phyloP scores from a whole-genome alignment of 2,113 vertebrate species.

The Zeus faber region DNA sequence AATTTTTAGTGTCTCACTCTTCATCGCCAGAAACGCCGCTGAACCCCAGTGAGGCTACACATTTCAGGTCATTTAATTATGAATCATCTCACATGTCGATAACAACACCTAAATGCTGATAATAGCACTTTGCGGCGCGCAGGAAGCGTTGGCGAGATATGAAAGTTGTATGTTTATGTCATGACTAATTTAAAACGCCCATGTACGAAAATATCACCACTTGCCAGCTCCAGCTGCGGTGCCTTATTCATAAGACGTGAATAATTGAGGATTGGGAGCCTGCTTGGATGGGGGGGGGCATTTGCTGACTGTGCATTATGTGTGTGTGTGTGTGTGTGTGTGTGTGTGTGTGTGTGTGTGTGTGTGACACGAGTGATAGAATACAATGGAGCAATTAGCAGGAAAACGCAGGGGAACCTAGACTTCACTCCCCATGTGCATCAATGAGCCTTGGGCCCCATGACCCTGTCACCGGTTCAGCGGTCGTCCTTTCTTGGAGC shows the following conservation, averaged over 20 bases:
- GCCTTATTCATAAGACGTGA: slow-evolving; percentile 72
- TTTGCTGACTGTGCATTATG: slow-evolving; percentile 63
- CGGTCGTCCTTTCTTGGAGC: too few relatives aligned
- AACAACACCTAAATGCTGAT: slow-evolving; percentile 44
- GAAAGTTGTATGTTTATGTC: slow-evolving; percentile 64
- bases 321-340: slow-evolving; percentile 43
- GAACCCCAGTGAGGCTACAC: slow-evolving; percentile 29
- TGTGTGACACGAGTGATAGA: slow-evolving; percentile 41
- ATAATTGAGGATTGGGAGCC: slow-evolving; percentile 67
- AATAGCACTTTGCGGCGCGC: slow-evolving; percentile 26
- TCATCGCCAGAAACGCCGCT: slow-evolving; percentile 34
- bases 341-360: slow-evolving; percentile 49
- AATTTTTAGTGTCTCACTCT: slow-evolving; percentile 13
- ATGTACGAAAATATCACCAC: slow-evolving; percentile 63
- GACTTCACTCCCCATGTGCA: background rate
- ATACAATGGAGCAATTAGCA: slow-evolving; percentile 40
- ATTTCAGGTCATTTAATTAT: slow-evolving; percentile 54
- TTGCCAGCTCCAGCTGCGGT: slow-evolving; percentile 64
- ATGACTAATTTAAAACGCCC: slow-evolving; percentile 63
- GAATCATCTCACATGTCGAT: slow-evolving; percentile 33
- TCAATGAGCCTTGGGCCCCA: background rate
- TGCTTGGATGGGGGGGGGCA: slow-evolving; percentile 27
- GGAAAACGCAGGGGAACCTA: background rate
- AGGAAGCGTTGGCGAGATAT: slow-evolving; percentile 28
- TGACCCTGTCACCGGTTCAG: background rate